Evolutionary conservation across 2,888 invertebrate genomes (phyloP).

Genomic region (Andrena dorsata): DNA sequence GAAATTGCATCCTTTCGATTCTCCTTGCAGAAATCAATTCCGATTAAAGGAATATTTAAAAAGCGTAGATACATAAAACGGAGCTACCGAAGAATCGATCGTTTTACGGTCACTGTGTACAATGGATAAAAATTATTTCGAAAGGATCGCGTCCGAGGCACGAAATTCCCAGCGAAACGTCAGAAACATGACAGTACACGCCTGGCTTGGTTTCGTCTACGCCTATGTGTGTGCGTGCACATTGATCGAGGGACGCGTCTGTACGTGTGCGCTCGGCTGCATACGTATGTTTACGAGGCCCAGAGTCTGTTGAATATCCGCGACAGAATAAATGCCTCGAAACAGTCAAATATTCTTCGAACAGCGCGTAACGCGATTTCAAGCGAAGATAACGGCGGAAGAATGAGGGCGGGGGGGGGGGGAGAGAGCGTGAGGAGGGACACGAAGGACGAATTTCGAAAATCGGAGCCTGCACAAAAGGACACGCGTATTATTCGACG

Average conservation of each 20-base stretch:
- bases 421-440: background rate
- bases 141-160: background rate
- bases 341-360: constrained; percentile 1
- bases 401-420: background rate
- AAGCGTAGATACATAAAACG: background rate
- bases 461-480: background rate
- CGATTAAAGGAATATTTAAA: background rate
- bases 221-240: constrained; percentile 54
- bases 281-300: constrained; percentile 56
- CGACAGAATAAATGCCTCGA: constrained; percentile 18
- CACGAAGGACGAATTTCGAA: background rate
- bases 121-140: background rate
- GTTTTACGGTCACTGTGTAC: background rate
- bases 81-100: background rate
- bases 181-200: constrained; percentile 56
- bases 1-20: constrained; percentile 1
- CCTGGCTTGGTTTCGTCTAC: constrained; percentile 42
- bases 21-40: background rate
- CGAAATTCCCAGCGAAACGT: constrained; percentile 37
- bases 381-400: background rate
- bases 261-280: constrained; percentile 5
- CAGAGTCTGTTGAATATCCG: constrained; percentile 35
- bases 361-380: background rate
- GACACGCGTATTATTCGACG: background rate
- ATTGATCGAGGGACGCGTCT: constrained; percentile 55